Conservation (phyloP, 2,888 invertebrate species). For the Rotaria sp. region DNA sequence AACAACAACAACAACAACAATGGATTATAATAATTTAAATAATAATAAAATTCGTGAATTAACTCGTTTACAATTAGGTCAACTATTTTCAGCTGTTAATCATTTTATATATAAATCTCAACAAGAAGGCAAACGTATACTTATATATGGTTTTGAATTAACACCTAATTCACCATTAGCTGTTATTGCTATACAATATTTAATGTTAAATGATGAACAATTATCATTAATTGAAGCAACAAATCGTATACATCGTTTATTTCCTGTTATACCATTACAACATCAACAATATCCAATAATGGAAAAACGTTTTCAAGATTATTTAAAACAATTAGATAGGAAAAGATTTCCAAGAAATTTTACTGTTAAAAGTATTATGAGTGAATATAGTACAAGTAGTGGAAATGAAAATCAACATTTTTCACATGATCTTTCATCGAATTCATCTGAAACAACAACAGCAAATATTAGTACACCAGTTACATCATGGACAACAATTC, state of each 20-base stretch:
- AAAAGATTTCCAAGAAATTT: neutral
- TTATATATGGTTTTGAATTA: slow-evolving; percentile 34
- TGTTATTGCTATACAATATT: slow-evolving; percentile 36
- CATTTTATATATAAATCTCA: slow-evolving; percentile 33
- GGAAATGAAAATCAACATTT: neutral
- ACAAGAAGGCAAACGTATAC: slow-evolving; percentile 3
- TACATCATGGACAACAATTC: neutral
- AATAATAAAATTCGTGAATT: neutral
- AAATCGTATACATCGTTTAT: neutral
- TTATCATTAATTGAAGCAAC: neutral
- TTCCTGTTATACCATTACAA: neutral
- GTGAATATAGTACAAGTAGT: neutral
- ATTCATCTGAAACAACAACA: neutral
- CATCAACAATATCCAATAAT: neutral
- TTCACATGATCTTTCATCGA: neutral
- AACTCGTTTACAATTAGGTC: neutral
- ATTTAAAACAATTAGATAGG: slow-evolving; percentile 22
- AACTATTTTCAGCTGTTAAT: slow-evolving; percentile 37
- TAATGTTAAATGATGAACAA: slow-evolving; percentile 29
- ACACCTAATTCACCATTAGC: neutral
- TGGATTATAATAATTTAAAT: neutral
- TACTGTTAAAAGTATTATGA: neutral
- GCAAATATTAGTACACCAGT: neutral
- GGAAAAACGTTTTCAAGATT: slow-evolving; percentile 15
- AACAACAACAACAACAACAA: neutral